Conservation (phyloP, 2,797 vertebrate genomes). For the Botia kubotai region DNA sequence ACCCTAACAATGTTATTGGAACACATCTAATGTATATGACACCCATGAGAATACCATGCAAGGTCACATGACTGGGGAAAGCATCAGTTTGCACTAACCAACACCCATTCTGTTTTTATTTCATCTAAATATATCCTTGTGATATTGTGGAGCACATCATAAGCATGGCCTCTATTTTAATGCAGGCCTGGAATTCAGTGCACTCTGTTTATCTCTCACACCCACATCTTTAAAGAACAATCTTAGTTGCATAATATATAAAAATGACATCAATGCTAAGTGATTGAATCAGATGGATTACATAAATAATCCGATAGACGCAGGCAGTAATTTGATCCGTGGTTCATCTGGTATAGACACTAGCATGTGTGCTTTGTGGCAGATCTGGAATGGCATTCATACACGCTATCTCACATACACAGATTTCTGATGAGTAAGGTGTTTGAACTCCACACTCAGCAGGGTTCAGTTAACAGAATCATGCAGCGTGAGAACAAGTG, state of each 20-base stretch:
- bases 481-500: constrained; percentile 14
- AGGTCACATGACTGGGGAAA: constrained; percentile 49
- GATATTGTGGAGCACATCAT: constrained; percentile 32
- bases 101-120: constrained; percentile 34
- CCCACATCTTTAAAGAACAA: background rate
- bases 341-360: background rate
- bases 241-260: background rate
- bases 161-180: background rate
- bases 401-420: constrained; percentile 58
- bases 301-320: background rate
- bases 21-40: constrained; percentile 13
- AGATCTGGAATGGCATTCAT: constrained; percentile 69
- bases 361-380: constrained; percentile 29
- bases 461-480: constrained; percentile 43
- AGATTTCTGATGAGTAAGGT: constrained; percentile 44
- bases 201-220: background rate
- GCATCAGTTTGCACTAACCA: constrained; percentile 39
- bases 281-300: background rate
- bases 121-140: constrained; percentile 61
- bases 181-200: background rate
- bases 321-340: constrained; percentile 15
- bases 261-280: background rate
- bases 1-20: background rate
- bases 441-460: constrained; percentile 21
- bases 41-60: constrained; percentile 48